Conservation (phyloP, 2,797 vertebrate species). For the Tokudaia tokunoshimensis region DNA sequence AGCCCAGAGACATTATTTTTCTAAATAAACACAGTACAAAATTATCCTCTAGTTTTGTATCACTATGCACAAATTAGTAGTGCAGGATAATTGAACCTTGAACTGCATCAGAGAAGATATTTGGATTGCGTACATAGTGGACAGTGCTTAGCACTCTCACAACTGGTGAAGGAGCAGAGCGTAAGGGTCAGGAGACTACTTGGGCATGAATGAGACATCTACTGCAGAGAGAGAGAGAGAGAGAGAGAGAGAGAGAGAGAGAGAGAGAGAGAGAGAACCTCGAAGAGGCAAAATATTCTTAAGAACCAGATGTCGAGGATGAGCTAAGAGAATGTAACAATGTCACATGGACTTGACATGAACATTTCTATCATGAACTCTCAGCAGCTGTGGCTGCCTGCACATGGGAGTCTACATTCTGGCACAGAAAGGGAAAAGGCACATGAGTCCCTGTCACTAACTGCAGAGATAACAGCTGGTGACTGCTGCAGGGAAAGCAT, state of each 20-base stretch:
- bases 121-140: not conserved
- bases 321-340: not conserved
- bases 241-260: not conserved
- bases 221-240: not conserved
- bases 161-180: not conserved
- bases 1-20: not conserved
- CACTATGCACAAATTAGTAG: too few species aligned
- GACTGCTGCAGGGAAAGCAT: not conserved
- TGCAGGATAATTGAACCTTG: not conserved
- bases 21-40: not conserved
- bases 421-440: not conserved
- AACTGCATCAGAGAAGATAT: too few species aligned
- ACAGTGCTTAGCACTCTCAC: not conserved
- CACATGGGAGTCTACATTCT: not conserved
- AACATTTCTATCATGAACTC: not conserved
- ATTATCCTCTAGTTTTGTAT: not conserved
- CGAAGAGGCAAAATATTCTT: not conserved
- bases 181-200: not conserved
- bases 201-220: not conserved
- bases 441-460: not conserved
- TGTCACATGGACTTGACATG: too few species aligned
- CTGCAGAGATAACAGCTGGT: not conserved
- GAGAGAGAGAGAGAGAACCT: not conserved
- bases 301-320: not conserved
- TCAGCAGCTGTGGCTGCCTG: too few species aligned